Evolutionary conservation across 2,797 vertebrate genomes (phyloP).

Genomic region (Sebastes nivosus): DNA sequence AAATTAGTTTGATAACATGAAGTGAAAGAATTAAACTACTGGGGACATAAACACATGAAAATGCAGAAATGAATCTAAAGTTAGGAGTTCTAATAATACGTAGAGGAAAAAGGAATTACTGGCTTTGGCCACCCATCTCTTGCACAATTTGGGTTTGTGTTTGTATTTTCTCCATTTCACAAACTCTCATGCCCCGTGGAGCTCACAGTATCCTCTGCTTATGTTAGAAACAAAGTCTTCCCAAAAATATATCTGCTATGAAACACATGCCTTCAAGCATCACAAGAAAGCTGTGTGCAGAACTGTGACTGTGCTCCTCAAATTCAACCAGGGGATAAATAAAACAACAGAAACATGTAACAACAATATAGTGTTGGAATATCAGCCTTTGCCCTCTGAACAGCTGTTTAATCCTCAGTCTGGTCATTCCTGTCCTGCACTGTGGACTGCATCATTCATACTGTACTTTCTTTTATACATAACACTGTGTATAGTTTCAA

Average conservation of each 20-base stretch:
- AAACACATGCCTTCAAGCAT: not conserved
- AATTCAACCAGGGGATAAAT: not conserved
- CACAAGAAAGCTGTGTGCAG: not conserved
- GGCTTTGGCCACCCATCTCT: not conserved
- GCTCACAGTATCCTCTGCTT: not conserved
- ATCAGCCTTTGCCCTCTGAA: not conserved
- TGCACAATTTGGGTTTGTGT: not conserved
- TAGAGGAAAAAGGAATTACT: not conserved
- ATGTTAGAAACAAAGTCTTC: not conserved
- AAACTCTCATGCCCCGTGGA: not conserved
- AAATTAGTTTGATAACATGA: rapidly evolving
- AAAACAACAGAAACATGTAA: not conserved
- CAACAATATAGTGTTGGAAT: not conserved
- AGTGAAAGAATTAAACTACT: not conserved
- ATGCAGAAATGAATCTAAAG: slow-evolving; percentile 26
- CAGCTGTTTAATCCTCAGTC: not conserved
- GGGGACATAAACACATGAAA: not conserved
- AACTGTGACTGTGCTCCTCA: not conserved
- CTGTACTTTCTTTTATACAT: not conserved
- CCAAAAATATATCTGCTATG: not conserved
- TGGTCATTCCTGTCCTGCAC: not conserved
- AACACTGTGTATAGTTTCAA: not conserved
- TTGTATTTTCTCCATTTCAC: not conserved
- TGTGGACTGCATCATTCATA: not conserved
- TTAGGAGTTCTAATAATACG: not conserved